phyloP scores from a whole-genome alignment of 2,797 vertebrate genomes.

The Otolemur crassicaudatus region DNA sequence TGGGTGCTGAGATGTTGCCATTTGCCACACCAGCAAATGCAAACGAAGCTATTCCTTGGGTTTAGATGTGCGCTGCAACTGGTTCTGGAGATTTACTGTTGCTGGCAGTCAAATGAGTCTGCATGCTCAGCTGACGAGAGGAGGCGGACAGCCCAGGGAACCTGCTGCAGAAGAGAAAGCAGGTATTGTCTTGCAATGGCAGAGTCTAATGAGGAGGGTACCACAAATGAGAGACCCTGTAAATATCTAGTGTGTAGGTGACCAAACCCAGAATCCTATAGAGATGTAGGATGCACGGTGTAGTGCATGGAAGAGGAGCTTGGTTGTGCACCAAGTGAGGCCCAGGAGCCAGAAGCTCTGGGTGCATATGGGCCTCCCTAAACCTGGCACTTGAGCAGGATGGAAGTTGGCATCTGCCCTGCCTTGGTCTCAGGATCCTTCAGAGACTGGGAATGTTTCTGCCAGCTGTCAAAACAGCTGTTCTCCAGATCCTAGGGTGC shows the following conservation, averaged over 20 bases:
- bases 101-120: background rate
- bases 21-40: too few species aligned
- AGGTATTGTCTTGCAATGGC: background rate
- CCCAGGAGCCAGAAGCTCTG: background rate
- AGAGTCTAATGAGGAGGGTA: background rate
- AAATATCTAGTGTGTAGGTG: background rate
- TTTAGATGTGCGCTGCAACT: background rate
- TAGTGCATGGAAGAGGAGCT: rapidly evolving
- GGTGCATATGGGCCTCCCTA: background rate
- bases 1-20: rapidly evolving
- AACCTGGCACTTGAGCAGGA: background rate
- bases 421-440: conserved; percentile 5
- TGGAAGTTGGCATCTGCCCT: background rate
- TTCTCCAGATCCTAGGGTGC: background rate
- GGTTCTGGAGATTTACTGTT: background rate
- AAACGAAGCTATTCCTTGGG: background rate
- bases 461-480: conserved; percentile 68
- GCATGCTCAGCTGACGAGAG: background rate
- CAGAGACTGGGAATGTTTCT: background rate
- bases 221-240: background rate
- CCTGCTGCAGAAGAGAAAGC: background rate
- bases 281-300: background rate
- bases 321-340: background rate
- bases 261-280: background rate
- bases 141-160: background rate